A percentile compares a stretch with the other conserved stretches of the same genome.
These are phyloP conservation scores for Glandiceps talaboti DNA, from an alignment of 53 echinoderm and acorn worm genomes.

Conservation along the genomic window DNA sequence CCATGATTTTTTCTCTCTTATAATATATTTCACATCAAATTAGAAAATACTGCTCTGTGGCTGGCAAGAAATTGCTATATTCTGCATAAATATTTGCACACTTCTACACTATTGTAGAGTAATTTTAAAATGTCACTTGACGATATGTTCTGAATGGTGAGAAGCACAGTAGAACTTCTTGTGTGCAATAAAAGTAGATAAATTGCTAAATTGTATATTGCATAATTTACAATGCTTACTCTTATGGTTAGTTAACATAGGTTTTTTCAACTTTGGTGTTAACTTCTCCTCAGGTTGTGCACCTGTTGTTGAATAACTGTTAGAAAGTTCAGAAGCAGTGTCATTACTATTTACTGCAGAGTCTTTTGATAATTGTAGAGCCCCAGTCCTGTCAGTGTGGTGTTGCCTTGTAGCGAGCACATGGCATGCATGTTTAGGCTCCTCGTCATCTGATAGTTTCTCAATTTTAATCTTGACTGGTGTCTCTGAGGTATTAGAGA, in stretches of 20 bases:
- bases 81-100: too few species aligned
- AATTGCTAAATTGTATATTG: slow-evolving; percentile 74
- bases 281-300: neutral
- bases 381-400: too few species aligned
- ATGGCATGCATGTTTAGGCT: neutral
- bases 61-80: neutral
- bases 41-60: too few species aligned
- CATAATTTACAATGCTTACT: slow-evolving; percentile 68
- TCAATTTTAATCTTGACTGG: neutral
- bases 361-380: too few species aligned
- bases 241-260: neutral
- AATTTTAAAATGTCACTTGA: neutral
- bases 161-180: slow-evolving; percentile 92
- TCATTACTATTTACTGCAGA: too few species aligned
- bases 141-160: neutral
- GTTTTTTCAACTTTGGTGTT: neutral
- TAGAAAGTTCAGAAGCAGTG: too few species aligned
- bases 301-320: too few species aligned
- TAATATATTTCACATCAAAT: too few species aligned
- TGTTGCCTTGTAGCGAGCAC: too few species aligned
- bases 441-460: neutral
- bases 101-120: too few species aligned
- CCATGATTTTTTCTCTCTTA: too few species aligned
- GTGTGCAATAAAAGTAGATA: slow-evolving; percentile 93
- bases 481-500: too few species aligned